Percentiles rank a stretch among this genome's conserved stretches.
phyloP scores from a whole-genome alignment of 2,888 invertebrate species.

The Shargacucullia verbasci region DNA sequence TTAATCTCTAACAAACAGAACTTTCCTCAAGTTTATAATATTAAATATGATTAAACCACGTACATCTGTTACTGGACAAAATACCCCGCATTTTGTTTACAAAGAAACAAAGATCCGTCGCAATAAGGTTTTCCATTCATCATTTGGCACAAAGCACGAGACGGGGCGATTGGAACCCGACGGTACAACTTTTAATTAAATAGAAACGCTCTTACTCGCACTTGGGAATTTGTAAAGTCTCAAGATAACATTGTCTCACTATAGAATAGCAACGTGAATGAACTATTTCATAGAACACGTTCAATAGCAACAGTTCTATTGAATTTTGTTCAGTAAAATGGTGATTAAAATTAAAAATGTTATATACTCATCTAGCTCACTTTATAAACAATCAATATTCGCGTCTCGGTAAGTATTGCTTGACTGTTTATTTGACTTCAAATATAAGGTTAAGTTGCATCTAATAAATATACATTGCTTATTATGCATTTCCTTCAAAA shows the following conservation, averaged over 20 bases:
- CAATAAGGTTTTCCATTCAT: constrained; percentile 60
- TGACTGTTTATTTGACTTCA: background rate
- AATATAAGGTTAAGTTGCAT: background rate
- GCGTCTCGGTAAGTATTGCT: background rate
- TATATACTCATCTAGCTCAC: background rate
- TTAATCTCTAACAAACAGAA: background rate
- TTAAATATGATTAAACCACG: constrained; percentile 3
- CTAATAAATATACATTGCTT: constrained; percentile 10
- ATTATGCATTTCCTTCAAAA: constrained; percentile 17
- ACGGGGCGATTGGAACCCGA: constrained; percentile 61
- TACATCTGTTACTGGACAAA: constrained; percentile 15
- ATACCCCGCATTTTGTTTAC: constrained; percentile 31
- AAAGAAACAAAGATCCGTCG: constrained; percentile 38
- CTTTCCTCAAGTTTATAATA: background rate
- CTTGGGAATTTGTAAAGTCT: constrained; percentile 72
- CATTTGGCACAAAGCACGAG: constrained; percentile 63
- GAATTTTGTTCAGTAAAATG: constrained; percentile 22
- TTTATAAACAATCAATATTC: too few relatives aligned
- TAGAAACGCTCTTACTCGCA: constrained; percentile 69
- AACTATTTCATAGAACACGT: constrained; percentile 41
- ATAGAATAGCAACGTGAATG: constrained; percentile 48
- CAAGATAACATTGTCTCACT: constrained; percentile 70
- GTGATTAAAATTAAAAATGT: background rate
- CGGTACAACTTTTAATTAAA: constrained; percentile 80
- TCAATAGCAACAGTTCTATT: constrained; percentile 24